These are phyloP conservation scores for Rhinogobio ventralis DNA, from an alignment of 2,797 vertebrate species.

Conservation along the genomic window DNA sequence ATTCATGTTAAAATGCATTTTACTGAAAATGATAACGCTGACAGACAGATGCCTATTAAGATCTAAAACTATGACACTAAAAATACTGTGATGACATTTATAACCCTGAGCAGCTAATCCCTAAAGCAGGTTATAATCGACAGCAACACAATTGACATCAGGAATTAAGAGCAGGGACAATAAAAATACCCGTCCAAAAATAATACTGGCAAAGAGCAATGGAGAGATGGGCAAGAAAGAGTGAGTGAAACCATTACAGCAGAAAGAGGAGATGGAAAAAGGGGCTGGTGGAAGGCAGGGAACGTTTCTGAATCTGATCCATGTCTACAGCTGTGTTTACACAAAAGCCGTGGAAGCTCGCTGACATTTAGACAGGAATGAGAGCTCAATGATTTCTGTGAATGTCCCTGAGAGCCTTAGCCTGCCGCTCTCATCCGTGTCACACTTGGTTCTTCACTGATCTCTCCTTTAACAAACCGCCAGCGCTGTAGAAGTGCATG, in stretches of 20 bases:
- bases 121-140: neutral
- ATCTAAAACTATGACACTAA: slow-evolving; percentile 4
- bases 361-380: slow-evolving; percentile 67
- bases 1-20: neutral
- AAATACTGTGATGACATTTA: slow-evolving; percentile 5
- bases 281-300: slow-evolving; percentile 18
- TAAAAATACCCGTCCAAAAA: slow-evolving; percentile 22
- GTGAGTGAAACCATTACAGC: neutral
- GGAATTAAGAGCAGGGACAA: neutral
- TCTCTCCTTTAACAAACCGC: neutral
- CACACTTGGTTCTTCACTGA: neutral
- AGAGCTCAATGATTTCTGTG: slow-evolving; percentile 55
- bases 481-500: neutral
- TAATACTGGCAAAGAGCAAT: slow-evolving; percentile 44
- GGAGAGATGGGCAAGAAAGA: neutral
- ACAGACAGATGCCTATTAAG: neutral
- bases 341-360: slow-evolving; percentile 54
- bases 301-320: slow-evolving; percentile 38
- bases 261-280: slow-evolving; percentile 25
- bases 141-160: neutral
- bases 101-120: slow-evolving; percentile 21
- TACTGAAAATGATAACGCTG: neutral
- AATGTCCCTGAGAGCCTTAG: slow-evolving; percentile 37
- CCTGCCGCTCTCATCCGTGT: slow-evolving; percentile 4
- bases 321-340: slow-evolving; percentile 62